phyloP scores from a whole-genome alignment of 2,888 invertebrate genomes.

The Euclidia mi region DNA sequence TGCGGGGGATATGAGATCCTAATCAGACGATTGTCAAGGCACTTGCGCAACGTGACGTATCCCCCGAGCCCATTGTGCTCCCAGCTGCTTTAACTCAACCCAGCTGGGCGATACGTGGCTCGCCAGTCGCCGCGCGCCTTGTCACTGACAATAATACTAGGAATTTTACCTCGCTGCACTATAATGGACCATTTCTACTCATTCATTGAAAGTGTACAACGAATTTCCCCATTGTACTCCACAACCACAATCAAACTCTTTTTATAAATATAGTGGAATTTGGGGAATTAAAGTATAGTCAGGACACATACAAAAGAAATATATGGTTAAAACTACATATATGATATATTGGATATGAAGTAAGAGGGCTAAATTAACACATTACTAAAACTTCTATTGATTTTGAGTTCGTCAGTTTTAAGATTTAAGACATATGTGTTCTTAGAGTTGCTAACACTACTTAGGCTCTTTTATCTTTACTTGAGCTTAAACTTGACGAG shows the following conservation, averaged over 20 bases:
- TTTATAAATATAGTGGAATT: conserved; percentile 5
- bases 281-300: background rate
- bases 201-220: conserved; percentile 14
- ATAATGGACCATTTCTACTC: conserved; percentile 25
- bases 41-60: conserved; percentile 62
- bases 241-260: conserved; percentile 4
- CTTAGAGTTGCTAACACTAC: conserved; percentile 18
- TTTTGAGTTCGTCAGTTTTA: background rate
- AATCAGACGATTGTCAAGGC: conserved; percentile 68
- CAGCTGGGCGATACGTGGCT: conserved; percentile 20
- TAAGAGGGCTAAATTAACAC: too few relatives aligned
- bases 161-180: conserved; percentile 51
- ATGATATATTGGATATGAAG: too few relatives aligned
- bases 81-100: conserved; percentile 42
- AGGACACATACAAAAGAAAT: background rate
- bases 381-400: too few relatives aligned
- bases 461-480: conserved; percentile 49
- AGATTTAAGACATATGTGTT: background rate
- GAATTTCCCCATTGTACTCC: conserved; percentile 7
- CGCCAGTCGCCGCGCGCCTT: too few relatives aligned
- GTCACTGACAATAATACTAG: conserved; percentile 45
- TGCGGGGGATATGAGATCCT: conserved; percentile 60
- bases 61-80: conserved; percentile 56
- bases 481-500: conserved; percentile 60
- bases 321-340: too few relatives aligned